Percentiles rank a stretch among this genome's conserved stretches.
phyloP scores from a whole-genome alignment of 2,888 invertebrate species.

The Hydropsyche betteni region DNA sequence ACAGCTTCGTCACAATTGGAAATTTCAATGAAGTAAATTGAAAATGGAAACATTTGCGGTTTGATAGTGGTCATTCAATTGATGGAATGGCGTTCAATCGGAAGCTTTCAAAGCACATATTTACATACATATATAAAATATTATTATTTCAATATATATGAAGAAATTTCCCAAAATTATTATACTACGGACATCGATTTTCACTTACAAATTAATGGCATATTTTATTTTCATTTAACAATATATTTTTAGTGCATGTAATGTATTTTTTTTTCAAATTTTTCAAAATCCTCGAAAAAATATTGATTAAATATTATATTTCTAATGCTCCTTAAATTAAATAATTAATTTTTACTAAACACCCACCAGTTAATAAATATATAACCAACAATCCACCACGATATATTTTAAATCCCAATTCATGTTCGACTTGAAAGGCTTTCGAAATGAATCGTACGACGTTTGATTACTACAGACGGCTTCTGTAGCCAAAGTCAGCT shows the following conservation, averaged over 20 bases:
- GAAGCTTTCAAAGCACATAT: no score
- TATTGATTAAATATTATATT: background rate
- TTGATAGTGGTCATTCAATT: no score
- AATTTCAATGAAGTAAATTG: no score
- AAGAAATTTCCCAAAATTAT: background rate
- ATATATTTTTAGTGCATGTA: no score
- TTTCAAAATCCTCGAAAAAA: no score
- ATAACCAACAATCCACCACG: background rate
- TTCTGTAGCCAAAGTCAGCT: constrained; percentile 2
- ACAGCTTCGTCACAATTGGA: no score
- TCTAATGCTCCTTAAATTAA: background rate
- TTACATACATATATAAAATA: background rate
- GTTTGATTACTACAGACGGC: background rate
- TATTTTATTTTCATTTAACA: background rate
- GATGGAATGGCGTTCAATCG: no score
- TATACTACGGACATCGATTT: no score
- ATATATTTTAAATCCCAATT: background rate
- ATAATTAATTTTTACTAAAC: background rate
- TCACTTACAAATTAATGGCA: no score
- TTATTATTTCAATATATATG: background rate
- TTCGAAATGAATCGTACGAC: background rate
- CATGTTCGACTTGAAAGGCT: background rate
- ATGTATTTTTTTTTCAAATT: background rate
- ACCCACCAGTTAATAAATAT: no score
- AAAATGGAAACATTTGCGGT: no score